Evolutionary conservation across 1,140 invertebrate genomes (phyloP).

Genomic region (Caenorhabditis inopinata): DNA sequence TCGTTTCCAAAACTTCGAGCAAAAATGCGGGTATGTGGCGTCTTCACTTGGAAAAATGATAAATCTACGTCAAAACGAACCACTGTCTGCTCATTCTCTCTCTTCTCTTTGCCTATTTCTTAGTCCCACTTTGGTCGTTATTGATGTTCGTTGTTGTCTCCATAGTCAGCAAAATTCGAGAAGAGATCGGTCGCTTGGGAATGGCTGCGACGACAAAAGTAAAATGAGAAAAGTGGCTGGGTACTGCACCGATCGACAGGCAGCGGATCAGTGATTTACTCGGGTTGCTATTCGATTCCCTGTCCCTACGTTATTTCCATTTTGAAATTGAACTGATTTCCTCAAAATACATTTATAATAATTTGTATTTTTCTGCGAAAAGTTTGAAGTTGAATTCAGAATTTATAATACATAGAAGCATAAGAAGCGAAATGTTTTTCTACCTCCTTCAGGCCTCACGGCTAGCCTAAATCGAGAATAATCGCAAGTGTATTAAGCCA

Average conservation of each 20-base stretch:
- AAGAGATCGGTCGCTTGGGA: background rate
- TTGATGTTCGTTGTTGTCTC: background rate
- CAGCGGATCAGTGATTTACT: background rate
- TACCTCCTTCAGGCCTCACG: background rate
- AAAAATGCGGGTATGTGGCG: background rate
- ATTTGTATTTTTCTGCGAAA: background rate
- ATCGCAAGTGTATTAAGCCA: background rate
- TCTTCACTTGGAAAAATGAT: slow-evolving; percentile 12
- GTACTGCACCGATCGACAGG: background rate
- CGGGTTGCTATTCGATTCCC: background rate
- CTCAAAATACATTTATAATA: too few species aligned
- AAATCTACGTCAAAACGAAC: slow-evolving; percentile 23
- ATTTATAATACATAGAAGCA: too few species aligned
- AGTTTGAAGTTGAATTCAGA: too few species aligned
- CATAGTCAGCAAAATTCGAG: background rate
- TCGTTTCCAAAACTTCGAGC: background rate
- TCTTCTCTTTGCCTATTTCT: background rate
- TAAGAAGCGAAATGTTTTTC: background rate
- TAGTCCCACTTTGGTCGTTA: slow-evolving; percentile 1
- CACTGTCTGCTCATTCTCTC: background rate
- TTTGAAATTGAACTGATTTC: too few species aligned
- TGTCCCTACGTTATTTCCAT: background rate
- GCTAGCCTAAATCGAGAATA: background rate
- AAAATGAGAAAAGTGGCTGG: background rate
- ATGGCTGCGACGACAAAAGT: background rate